Conservation (phyloP, 92 coral and sea anemone genomes). For the Porites rus region DNA sequence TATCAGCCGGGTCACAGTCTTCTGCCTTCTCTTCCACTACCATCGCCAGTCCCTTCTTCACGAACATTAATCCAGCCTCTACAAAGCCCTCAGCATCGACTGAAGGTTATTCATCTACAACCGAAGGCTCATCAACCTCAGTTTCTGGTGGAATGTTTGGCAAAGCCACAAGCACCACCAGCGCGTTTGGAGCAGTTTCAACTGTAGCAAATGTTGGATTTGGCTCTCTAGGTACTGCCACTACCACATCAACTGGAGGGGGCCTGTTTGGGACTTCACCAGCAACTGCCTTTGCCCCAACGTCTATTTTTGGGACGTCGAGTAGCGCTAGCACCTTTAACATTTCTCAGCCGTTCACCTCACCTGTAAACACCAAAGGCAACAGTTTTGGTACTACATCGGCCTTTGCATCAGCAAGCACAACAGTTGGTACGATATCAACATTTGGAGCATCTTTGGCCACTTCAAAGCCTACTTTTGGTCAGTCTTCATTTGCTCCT, state of each 20-base stretch:
- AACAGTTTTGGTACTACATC: constrained; percentile 49
- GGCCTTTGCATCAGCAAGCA: constrained; percentile 26
- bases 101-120: neutral
- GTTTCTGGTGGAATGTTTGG: constrained; percentile 43
- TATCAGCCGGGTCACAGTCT: constrained; percentile 5
- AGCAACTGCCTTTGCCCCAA: constrained; percentile 36
- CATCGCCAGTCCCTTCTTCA: constrained; percentile 33
- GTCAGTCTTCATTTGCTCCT: constrained; percentile 53
- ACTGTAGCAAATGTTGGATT: constrained; percentile 2
- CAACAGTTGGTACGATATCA: constrained; percentile 16
- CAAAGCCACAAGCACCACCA: constrained; percentile 18
- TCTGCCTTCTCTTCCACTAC: constrained; percentile 40
- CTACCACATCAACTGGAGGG: constrained; percentile 25
- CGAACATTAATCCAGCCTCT: constrained; percentile 13
- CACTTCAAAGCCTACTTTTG: constrained; percentile 18
- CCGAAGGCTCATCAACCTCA: constrained; percentile 2
- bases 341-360: constrained; percentile 4
- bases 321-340: constrained; percentile 11
- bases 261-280: constrained; percentile 33
- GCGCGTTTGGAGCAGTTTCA: constrained; percentile 37
- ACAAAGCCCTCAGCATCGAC: constrained; percentile 18
- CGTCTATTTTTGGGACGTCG: constrained; percentile 25
- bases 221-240: constrained; percentile 9
- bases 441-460: constrained; percentile 36
- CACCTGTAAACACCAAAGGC: constrained; percentile 18